A percentile compares a stretch with the other conserved stretches of the same genome.
phyloP scores from a whole-genome alignment of 1,140 invertebrate genomes.

The Pseudomyrmex dendroicus region DNA sequence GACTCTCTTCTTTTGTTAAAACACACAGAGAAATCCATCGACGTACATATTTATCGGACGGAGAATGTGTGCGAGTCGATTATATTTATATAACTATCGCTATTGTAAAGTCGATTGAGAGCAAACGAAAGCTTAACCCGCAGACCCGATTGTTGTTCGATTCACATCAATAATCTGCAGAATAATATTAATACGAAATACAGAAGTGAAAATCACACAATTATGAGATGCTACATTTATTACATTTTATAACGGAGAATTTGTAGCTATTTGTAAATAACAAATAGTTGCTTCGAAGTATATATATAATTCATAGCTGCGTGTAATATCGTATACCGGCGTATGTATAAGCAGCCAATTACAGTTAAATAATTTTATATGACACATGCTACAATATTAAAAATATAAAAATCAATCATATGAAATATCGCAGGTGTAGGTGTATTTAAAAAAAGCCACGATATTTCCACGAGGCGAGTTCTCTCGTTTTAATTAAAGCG shows the following conservation, averaged over 20 bases:
- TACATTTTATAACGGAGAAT: not conserved
- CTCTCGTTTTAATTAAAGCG: conserved; percentile 40
- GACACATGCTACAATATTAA: too few relatives aligned
- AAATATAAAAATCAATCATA: not conserved
- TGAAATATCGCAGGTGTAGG: not conserved
- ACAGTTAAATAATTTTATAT: not conserved
- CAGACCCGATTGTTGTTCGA: not conserved
- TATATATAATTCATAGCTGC: not conserved
- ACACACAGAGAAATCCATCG: not conserved
- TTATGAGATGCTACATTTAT: not conserved
- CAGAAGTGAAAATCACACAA: conserved; percentile 1
- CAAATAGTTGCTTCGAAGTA: conserved; percentile 1
- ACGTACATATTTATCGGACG: conserved; percentile 20
- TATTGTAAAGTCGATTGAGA: conserved; percentile 23
- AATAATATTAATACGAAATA: not conserved
- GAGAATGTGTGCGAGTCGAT: conserved; percentile 36
- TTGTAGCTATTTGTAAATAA: not conserved
- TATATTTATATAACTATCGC: conserved; percentile 21
- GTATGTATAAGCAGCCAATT: not conserved
- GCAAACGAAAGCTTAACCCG: conserved; percentile 11
- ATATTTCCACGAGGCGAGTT: conserved; percentile 26
- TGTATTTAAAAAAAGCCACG: not conserved
- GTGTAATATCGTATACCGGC: not conserved
- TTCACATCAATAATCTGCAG: not conserved
- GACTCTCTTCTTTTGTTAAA: conserved; percentile 31